Conservation (phyloP, 1,140 invertebrate genomes). For the Drosophila asahinai region DNA sequence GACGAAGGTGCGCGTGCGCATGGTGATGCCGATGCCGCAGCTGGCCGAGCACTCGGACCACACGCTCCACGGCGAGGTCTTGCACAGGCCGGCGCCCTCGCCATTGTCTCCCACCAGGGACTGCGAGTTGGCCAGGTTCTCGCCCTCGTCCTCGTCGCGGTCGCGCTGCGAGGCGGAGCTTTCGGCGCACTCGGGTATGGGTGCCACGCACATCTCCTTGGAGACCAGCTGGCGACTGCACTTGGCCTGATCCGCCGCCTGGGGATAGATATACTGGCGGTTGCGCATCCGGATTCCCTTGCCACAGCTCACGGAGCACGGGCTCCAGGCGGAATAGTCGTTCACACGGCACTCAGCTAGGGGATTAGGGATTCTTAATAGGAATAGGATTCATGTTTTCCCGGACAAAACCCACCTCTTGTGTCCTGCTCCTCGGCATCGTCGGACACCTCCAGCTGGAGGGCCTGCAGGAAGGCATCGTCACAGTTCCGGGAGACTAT, state of each 20-base stretch:
- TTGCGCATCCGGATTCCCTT: constrained; percentile 94
- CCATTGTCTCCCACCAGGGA: constrained; percentile 73
- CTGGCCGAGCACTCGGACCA: constrained; percentile 94
- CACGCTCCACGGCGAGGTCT: constrained; percentile 90
- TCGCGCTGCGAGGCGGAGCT: constrained; percentile 32
- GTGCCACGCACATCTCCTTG: constrained; percentile 94
- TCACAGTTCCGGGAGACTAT: constrained; percentile 91
- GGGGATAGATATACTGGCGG: constrained; percentile 90
- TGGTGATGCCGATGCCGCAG: constrained; percentile 92
- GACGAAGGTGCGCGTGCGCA: constrained; percentile 90
- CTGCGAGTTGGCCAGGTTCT: constrained; percentile 78
- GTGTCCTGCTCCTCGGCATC: constrained; percentile 90
- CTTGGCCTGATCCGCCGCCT: constrained; percentile 91
- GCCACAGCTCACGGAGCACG: constrained; percentile 94
- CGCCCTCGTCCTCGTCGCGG: constrained; percentile 83
- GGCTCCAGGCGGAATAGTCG: constrained; percentile 91
- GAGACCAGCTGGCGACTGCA: constrained; percentile 93
- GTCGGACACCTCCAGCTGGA: constrained; percentile 89
- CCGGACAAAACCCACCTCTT: constrained; percentile 87
- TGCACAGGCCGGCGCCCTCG: constrained; percentile 87
- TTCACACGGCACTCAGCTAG: constrained; percentile 92
- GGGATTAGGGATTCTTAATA: constrained; percentile 24
- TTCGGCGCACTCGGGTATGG: constrained; percentile 88
- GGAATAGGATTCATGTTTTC: background rate
- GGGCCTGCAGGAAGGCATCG: constrained; percentile 87